Conservation (phyloP, 2,797 vertebrate species). For the Labeo calbasu region DNA sequence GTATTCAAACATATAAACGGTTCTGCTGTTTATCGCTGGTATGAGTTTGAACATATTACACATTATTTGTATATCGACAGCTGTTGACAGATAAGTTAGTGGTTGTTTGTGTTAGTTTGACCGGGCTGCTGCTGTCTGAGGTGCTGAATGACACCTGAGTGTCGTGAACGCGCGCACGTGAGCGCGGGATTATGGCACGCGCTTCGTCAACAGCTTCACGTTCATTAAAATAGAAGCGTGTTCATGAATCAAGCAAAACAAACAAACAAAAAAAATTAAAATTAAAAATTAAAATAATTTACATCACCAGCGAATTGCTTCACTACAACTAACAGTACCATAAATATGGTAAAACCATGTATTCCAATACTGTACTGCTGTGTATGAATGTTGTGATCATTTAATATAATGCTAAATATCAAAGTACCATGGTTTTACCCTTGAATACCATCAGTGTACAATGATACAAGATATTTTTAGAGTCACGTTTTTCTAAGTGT, state of each 20-base stretch:
- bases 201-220: not conserved
- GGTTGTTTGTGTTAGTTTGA: not conserved
- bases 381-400: not conserved
- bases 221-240: not conserved
- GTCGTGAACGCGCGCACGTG: not conserved
- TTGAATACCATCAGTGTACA: not conserved
- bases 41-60: not conserved
- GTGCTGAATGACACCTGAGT: constrained; percentile 1
- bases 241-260: not conserved
- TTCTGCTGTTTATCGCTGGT: not conserved
- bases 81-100: not conserved
- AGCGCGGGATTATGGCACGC: not conserved
- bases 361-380: not conserved
- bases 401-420: not conserved
- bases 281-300: too few relatives aligned
- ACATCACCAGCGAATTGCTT: not conserved
- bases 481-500: not conserved
- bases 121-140: not conserved
- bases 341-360: not conserved
- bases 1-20: not conserved
- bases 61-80: not conserved
- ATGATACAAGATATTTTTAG: not conserved
- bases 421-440: not conserved
- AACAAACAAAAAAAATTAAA: too few relatives aligned
- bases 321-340: too few relatives aligned